Percentiles rank a stretch among this genome's conserved stretches.
Conservation (phyloP, 1,140 invertebrate genomes). For the Apis laboriosa region DNA sequence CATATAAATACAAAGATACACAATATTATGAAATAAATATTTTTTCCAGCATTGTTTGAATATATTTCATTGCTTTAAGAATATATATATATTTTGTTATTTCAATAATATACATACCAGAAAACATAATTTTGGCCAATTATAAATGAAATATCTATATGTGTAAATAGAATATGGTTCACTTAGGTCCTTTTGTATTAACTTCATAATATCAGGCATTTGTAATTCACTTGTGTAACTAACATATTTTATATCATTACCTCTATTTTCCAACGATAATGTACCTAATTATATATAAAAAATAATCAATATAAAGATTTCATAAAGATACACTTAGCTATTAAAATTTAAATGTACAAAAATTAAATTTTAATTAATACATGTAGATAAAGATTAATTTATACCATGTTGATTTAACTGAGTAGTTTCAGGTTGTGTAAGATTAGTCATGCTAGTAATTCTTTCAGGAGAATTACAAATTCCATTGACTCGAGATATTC, state of each 20-base stretch:
- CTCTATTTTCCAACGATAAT: conserved; percentile 61
- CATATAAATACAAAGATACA: neutral
- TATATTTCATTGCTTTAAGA: neutral
- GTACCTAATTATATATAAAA: conserved; percentile 62
- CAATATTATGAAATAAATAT: neutral
- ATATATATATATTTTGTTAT: neutral
- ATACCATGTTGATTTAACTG: conserved; percentile 76
- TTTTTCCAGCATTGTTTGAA: neutral
- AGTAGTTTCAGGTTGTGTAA: conserved; percentile 73
- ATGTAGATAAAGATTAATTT: conserved; percentile 27
- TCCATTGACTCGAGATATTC: conserved; percentile 74
- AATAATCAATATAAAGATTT: neutral
- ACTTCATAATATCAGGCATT: conserved; percentile 98
- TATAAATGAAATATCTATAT: conserved; percentile 99
- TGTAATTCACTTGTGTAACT: conserved; percentile 94
- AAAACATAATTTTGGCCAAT: conserved; percentile 99
- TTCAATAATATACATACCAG: conserved; percentile 85
- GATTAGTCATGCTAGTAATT: conserved; percentile 58
- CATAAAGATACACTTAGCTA: neutral
- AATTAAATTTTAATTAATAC: neutral
- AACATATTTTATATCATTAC: conserved; percentile 82
- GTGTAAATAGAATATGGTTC: conserved; percentile 99
- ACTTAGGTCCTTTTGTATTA: conserved; percentile 99
- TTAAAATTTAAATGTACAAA: neutral
- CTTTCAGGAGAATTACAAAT: conserved; percentile 69